Conservation (phyloP, 2,888 invertebrate genomes). For the Miltochrista miniata region DNA sequence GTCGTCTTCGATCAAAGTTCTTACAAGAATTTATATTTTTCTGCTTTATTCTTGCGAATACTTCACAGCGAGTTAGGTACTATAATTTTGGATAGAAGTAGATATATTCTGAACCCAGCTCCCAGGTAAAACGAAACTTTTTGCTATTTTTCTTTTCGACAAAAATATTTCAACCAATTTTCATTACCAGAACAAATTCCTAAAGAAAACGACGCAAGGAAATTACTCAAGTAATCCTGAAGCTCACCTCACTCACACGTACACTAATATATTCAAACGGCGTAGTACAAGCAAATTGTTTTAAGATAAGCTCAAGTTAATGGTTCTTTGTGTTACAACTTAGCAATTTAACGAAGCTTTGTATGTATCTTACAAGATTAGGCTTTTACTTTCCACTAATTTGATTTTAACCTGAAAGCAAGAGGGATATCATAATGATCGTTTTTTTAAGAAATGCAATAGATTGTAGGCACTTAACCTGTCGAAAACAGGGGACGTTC, state of each 20-base stretch:
- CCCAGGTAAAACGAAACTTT: not conserved
- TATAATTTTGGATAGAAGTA: not conserved
- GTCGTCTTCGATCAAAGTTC: no score
- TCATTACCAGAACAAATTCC: conserved; percentile 7
- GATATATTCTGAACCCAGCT: no score
- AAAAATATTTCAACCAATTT: not conserved
- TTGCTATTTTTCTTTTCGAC: not conserved
- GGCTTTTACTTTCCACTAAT: conserved; percentile 1
- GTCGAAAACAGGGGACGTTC: no score
- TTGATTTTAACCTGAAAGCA: conserved; percentile 1
- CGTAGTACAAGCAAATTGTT: conserved; percentile 8
- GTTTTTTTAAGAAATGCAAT: no score
- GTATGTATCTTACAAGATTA: not conserved
- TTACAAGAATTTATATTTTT: no score
- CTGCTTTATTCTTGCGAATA: no score
- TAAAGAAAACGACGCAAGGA: conserved; percentile 1
- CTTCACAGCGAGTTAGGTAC: not conserved
- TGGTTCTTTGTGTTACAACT: conserved; percentile 8
- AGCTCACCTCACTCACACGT: conserved; percentile 8
- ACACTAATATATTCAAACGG: conserved; percentile 1
- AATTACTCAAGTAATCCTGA: conserved; percentile 7
- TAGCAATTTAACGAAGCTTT: conserved; percentile 3
- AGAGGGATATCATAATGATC: not conserved
- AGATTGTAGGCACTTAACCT: no score
- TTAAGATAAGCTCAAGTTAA: conserved; percentile 5